Evolutionary conservation across 1,140 invertebrate species (phyloP), one percentile per base, ranked within the genome.

Genomic region (Zaprionus capensis): DNA sequence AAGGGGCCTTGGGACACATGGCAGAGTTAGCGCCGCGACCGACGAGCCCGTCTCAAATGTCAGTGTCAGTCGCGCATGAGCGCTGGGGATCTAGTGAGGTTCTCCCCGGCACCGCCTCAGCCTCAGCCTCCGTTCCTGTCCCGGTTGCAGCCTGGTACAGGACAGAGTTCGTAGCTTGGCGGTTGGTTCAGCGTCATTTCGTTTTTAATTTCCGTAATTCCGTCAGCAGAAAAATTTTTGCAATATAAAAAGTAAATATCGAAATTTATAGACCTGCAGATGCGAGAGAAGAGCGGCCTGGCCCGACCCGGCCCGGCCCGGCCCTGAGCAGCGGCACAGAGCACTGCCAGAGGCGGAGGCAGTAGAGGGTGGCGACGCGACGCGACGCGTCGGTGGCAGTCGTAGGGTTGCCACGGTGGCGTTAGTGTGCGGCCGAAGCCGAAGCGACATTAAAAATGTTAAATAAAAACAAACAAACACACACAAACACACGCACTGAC

Each of bases 191-290:
- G 81, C 80, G 87, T 91, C 91, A 90, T 92, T 92, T 91, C 91
- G 75, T 92, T 92, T 92, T 92, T 92, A 92, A 92, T 92, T 92
- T 92, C 91, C 91, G 91, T 92, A 92, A 92, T 92, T 92, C 84
- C 84, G 84, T 92, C 85, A 92, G 85, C 91, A 91, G 81, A 92
- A 92, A 92, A 91, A 92, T 91, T 92, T 92, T 90, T 91, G 88
- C 88, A 92, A 92, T 92, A 92, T 92, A 92, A 92, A 92, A 92
- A 92, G 85, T 81, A 91, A 92, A 91, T 92, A 92, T 92, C 91
- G 91, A 91, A 92, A 92, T 92, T 92, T 92, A 92, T 92, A 92
- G 91, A 92, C 91, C 85, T 91, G 82, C 80, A 90, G 86, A 90
- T 85, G 85, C 79, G 84, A 76, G 68, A 65, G 41, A 59, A 20